Percentiles rank a stretch among this genome's conserved stretches.
These are phyloP conservation scores for Phaethon lepturus DNA, from an alignment of 2,113 vertebrate species.

Conservation along the genomic window DNA sequence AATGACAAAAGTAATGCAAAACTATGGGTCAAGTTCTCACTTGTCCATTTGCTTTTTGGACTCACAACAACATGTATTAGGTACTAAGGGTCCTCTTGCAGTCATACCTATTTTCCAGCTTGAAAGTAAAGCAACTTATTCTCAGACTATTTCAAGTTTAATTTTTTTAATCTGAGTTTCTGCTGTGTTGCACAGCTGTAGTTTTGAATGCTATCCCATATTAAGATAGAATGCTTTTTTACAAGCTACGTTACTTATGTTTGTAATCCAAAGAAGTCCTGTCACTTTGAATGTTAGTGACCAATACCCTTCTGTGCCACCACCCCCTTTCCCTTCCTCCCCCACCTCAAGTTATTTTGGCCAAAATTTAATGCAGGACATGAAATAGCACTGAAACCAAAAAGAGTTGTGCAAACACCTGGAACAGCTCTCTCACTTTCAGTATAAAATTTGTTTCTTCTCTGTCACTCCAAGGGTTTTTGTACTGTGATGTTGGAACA, in stretches of 20 bases:
- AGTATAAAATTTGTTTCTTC: neutral
- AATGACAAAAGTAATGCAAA: neutral
- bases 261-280: neutral
- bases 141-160: neutral
- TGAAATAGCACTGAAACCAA: neutral
- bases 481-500: neutral
- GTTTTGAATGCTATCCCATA: neutral
- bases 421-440: neutral
- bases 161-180: neutral
- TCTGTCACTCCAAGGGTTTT: neutral
- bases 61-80: fast-evolving
- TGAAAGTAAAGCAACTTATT: neutral
- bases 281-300: neutral
- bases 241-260: neutral
- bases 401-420: neutral
- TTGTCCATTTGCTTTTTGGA: neutral
- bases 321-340: neutral
- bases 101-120: neutral
- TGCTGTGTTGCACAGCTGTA: neutral
- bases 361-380: neutral
- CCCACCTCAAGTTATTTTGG: neutral
- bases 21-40: neutral
- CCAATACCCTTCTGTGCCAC: neutral
- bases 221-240: neutral
- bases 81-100: neutral